Evolutionary conservation across 2,888 invertebrate genomes (phyloP), one percentile per base, ranked within the genome.

Genomic region (Cynaeus angustus): DNA sequence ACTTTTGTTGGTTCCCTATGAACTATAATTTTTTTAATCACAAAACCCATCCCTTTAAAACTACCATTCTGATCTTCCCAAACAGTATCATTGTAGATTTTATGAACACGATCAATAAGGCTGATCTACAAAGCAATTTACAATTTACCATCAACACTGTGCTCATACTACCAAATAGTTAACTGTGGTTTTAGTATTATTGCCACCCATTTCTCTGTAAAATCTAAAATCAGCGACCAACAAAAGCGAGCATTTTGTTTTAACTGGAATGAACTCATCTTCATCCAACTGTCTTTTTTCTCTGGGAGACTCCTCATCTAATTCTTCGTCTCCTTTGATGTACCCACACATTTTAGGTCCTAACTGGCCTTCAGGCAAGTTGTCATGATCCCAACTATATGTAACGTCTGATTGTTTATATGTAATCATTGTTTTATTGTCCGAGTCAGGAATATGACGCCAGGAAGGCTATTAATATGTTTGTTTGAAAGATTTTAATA

Each of bases 141-240:
- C 4, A 14, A 45, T 14, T 13, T 58, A 66, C 8, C 1, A 41
- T 16, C 9, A n/a, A n/a, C n/a, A n/a, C n/a, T 7, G 28, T 37
- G 33, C 1, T 41, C 1, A 26, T 48, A 4, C 10, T 3, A 12
- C 97, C 87, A 98, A 87, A 86, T 98, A 98, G 87, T 96, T 97
- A 50, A 97, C 97, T 7, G 98, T 98, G 45, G 94, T 96, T 86
- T 96, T 96, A 1, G 95, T 94, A 82, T 95, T 96, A 74, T 94
- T 93, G 1, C 94, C 94, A 9, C 98, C 98, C 96, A 98, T 97
- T 87, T 96, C 95, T 84, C 94, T 92, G 83, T 94, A 97, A 86
- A 98, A 98, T 77, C 95, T 89, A 83, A 97, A 97, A 85, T 98
- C 98, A 0, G 98, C 98, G 0, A 98, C 98, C 46, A 98, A 87